Evolutionary conservation across 2,888 invertebrate species (phyloP), one percentile per base, ranked within the genome.

Genomic region (Pandemis cinnamomeana): DNA sequence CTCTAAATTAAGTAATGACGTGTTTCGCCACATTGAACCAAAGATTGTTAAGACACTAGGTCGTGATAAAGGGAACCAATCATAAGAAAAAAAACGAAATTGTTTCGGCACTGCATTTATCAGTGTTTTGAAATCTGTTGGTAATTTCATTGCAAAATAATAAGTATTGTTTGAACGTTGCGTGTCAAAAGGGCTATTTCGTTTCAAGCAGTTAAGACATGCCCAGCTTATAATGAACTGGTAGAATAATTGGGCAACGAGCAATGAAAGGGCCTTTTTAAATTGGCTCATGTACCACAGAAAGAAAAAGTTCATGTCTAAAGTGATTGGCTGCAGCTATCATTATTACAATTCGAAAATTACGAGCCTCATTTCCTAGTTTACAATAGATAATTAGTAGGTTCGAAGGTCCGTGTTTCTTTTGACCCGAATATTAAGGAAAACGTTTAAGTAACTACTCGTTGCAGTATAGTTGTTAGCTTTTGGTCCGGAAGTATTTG

Each of bases 91-190:
- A 66, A 63, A 64, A 20, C 20, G 41, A 72, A 63, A 67, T 55
- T 51, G 63, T 72, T 72, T 72, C 66, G 72, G 74, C 77, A 68
- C 48, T 42, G 75, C 75, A 82, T 77, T 71, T 76, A 72, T 71
- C 75, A 77, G 70, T 58, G 72, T 82, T 81, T 78, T 60, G 75
- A 82, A 81, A 84, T 80, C 76, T 68, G 80, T 77, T 79, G 81
- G 83, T 80, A 67, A 80, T 80, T 82, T 86, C 83, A 86, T 87
- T 84, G 82, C 81, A 80, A 79, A 79, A 82, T 85, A 86, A 84
- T 83, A 77, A 80, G 77, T 76, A 62, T 62, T 68, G 75, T 76
- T 71, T 70, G 67, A 69, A 69, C 67, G 75, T 87, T 80, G 87
- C 87, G 85, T 87, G 88, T 74, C 81, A 73, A 84, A 85, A 83